phyloP scores from a whole-genome alignment of 2,888 invertebrate genomes.

The Odontocolon sp. region DNA sequence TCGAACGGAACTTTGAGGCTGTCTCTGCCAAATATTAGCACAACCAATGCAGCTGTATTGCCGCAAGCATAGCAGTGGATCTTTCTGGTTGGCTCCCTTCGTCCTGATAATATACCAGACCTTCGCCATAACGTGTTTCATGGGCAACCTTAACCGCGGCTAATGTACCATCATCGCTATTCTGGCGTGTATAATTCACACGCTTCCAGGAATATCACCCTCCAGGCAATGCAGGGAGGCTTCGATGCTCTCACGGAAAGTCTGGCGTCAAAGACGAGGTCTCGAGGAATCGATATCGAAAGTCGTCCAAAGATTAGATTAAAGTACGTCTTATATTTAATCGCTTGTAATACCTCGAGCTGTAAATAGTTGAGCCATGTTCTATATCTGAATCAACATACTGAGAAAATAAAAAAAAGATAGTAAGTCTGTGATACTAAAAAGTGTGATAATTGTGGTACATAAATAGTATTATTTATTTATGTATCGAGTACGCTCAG shows the following conservation, averaged over 20 bases:
- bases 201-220: slow-evolving; percentile 25
- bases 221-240: neutral
- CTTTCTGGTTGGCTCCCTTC: slow-evolving; percentile 10
- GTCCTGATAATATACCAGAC: slow-evolving; percentile 37
- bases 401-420: no score
- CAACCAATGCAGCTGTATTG: slow-evolving; percentile 68
- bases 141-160: neutral
- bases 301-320: slow-evolving; percentile 51
- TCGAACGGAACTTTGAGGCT: slow-evolving; percentile 49
- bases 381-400: slow-evolving; percentile 20
- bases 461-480: no score
- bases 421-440: no score
- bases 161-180: neutral
- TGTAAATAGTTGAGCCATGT: slow-evolving; percentile 23
- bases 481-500: no score
- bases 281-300: slow-evolving; percentile 38
- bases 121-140: neutral
- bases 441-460: no score
- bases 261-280: slow-evolving; percentile 3
- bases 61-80: slow-evolving; percentile 14
- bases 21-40: slow-evolving; percentile 72
- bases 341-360: slow-evolving; percentile 22
- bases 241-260: slow-evolving; percentile 19
- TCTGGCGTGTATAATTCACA: neutral
- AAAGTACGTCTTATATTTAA: slow-evolving; percentile 17